Base-by-base conservation (phyloP, 92 coral and sea anemone species). In the Plumapathes pennacea region DNA sequence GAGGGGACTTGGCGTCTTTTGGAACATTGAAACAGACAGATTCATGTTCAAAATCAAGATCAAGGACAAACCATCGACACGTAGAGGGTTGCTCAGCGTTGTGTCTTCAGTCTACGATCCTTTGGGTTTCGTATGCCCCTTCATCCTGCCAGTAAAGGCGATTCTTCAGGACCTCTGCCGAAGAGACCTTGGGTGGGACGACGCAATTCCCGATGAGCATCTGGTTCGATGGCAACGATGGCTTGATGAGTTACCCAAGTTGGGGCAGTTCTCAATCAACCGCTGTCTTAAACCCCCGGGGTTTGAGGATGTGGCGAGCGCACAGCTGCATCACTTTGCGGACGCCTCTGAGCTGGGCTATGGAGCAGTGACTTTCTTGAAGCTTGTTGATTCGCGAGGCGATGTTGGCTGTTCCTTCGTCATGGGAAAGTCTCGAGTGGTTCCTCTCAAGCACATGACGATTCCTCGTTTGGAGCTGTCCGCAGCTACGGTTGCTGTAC, bases 131-230 rank as follows among this genome's bases (percentile, higher is more conserved):
- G 27, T 29, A 12, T 28, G 18, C 24, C 80, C 73, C 4, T 61
- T 62, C 38, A 33, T 72, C 28, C 54, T 63, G 3, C 57, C 27
- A 50, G 81, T 65, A 17, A 73, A 73, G 58, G 51, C 13, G 10
- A 13, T 73, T 14, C 64, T 73, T 11, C 81, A 73, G 42, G 81
- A 73, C 9, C 32, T 73, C 3, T 73, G 74, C 24, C 55, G 58
- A 5, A 51, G 4, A 7, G 53, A 73, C 26, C 25, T 46, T 0
- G 55, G 49, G 18, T 73, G 74, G 74, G 65, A 64, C 23, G 81
- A 73, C 12, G 14, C 13, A 5, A 73, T 72, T 13, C 53, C 73
- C 0, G 60, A 37, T 10, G 73, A 72, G 3, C 18, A 1, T 17
- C 52, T 49, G 1, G 41, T 28, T 7, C 46, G 53, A 23, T 64